phyloP scores from a whole-genome alignment of 2,113 vertebrate genomes.

The Lipophrys pholis region DNA sequence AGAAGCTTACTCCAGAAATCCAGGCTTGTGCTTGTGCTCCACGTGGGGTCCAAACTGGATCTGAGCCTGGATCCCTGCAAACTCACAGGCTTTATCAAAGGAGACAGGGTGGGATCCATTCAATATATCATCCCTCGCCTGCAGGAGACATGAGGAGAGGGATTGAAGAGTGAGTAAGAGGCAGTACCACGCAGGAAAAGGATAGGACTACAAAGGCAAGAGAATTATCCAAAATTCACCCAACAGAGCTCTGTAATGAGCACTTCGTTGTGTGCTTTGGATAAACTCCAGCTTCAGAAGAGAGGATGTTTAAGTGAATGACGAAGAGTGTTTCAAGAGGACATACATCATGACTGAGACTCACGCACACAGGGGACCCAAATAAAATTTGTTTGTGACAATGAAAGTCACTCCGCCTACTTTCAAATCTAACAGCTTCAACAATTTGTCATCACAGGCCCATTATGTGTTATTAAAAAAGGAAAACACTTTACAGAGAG shows the following conservation, averaged over 20 bases:
- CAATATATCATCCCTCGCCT: conserved; percentile 98
- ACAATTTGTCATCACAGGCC: conserved; percentile 50
- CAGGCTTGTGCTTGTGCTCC: conserved; percentile 98
- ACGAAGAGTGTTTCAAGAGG: conserved; percentile 18
- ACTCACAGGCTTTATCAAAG: conserved; percentile 98
- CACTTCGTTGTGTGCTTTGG: conserved; percentile 38
- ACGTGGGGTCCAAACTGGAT: conserved; percentile 99
- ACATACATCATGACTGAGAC: conserved; percentile 28
- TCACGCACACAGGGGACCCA: conserved; percentile 18
- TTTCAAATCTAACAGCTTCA: conserved; percentile 36
- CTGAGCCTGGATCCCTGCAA: conserved; percentile 97
- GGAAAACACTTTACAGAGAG: conserved; percentile 32
- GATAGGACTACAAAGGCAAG: conserved; percentile 35
- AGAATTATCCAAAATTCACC: conserved; percentile 39
- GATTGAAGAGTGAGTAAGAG: conserved; percentile 19
- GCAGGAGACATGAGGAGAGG: conserved; percentile 58
- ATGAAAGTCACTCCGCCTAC: conserved; percentile 34
- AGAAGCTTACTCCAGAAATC: conserved; percentile 95
- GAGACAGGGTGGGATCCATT: conserved; percentile 99
- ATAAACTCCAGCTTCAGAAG: conserved; percentile 27
- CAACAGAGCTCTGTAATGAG: conserved; percentile 30
- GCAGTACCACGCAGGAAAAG: conserved; percentile 28
- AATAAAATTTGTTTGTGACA: conserved; percentile 46
- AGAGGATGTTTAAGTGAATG: conserved; percentile 28
- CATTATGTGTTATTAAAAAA: conserved; percentile 43